Evolutionary conservation across 2,113 vertebrate species (phyloP).

Genomic region (Ancistrus triradiatus): DNA sequence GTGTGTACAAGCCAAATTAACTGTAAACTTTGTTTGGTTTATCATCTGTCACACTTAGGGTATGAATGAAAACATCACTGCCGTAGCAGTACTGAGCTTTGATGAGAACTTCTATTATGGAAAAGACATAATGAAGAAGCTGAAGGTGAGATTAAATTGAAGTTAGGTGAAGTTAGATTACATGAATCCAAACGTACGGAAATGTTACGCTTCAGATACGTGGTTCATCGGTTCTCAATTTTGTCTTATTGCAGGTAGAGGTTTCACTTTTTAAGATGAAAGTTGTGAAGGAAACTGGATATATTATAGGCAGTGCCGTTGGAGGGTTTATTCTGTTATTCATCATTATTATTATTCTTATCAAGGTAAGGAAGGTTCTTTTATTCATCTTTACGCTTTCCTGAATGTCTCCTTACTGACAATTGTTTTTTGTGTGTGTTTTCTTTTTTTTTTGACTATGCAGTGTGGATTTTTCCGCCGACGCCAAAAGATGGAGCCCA

Average conservation of each 20-base stretch:
- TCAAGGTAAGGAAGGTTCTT: conserved; percentile 48
- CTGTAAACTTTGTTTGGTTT: no score
- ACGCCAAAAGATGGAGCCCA: conserved; percentile 33
- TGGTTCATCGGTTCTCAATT: background rate
- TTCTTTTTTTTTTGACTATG: conserved; percentile 7
- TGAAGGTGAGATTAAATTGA: background rate
- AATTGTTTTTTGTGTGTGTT: background rate
- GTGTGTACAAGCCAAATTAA: no score
- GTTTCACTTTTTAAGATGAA: conserved; percentile 40
- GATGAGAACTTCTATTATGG: conserved; percentile 33
- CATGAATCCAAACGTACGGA: no score
- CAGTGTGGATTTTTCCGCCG: conserved; percentile 58
- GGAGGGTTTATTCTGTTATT: conserved; percentile 49
- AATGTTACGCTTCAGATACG: no score
- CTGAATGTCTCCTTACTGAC: background rate
- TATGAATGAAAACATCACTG: conserved; percentile 36
- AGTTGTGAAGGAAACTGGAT: conserved; percentile 28
- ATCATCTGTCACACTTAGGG: conserved; percentile 14
- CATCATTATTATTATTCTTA: conserved; percentile 45
- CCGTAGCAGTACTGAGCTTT: conserved; percentile 33
- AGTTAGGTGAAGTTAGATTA: background rate
- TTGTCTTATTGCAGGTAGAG: conserved; percentile 31
- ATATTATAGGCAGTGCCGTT: conserved; percentile 44
- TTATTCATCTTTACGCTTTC: background rate
- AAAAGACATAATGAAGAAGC: background rate